Evolutionary conservation across 2,888 invertebrate genomes (phyloP).

Genomic region (Xestobium rufovillosum): DNA sequence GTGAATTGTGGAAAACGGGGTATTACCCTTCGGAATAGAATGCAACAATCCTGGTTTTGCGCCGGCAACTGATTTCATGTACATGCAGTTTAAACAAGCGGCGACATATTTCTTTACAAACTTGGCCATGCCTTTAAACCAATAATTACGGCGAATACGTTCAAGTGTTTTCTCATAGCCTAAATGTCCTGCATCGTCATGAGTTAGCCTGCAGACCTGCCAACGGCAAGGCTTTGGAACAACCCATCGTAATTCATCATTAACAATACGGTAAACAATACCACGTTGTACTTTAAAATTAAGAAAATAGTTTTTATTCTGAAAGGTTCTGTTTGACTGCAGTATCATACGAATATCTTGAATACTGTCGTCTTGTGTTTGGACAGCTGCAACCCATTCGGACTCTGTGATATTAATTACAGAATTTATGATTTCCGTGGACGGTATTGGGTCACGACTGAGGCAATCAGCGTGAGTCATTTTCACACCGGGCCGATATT

Average conservation of each 20-base stretch:
- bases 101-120: constrained; percentile 35
- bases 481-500: constrained; percentile 2
- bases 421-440: neutral
- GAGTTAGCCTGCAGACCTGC: constrained; percentile 17
- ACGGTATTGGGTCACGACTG: neutral
- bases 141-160: constrained; percentile 15
- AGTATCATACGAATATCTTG: neutral
- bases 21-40: constrained; percentile 34
- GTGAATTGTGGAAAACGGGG: constrained; percentile 37
- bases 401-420: neutral
- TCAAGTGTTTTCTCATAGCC: constrained; percentile 18
- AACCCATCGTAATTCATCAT: constrained; percentile 9
- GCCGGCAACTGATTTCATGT: constrained; percentile 27
- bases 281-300: neutral
- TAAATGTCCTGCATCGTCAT: constrained; percentile 20
- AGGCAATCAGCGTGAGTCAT: neutral
- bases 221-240: constrained; percentile 14
- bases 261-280: neutral
- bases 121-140: constrained; percentile 28
- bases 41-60: constrained; percentile 31
- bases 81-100: constrained; percentile 35
- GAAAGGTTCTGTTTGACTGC: too few relatives aligned
- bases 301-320: neutral
- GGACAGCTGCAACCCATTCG: neutral
- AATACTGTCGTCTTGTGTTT: neutral